Evolutionary conservation across 2,888 invertebrate species (phyloP), one percentile per base, ranked within the genome.

Genomic region (Anarsia innoxiella): DNA sequence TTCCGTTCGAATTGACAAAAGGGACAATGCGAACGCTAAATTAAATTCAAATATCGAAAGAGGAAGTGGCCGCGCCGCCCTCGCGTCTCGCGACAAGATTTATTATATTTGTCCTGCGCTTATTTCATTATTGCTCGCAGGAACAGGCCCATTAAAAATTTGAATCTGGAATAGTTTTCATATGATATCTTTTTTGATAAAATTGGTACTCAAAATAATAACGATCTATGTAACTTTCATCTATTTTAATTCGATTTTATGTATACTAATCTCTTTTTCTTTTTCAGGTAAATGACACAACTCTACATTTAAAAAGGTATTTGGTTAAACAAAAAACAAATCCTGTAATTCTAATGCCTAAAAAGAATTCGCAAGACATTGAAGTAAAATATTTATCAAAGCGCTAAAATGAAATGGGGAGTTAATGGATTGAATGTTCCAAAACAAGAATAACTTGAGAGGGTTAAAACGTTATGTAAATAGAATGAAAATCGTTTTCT

Each of bases 21-120:
- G 61, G 63, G 70, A 75, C 77, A 73, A 70, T 69, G 66, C 56
- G 62, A 72, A 69, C 59, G 78, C 71, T 78, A 79, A 84, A 83
- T 83, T 83, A 82, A 83, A 83, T 82, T 84, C 82, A 83, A 84
- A 83, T 83, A 83, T 83, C 82, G 82, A 79, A 75, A 71, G 75
- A 79, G 80, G 80, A 83, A 83, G 77, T 78, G 71, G 62, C 72
- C 67, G 61, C 61, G 67, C 68, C 77, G 69, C 75, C 74, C 78
- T 60, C 74, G 74, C 73, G 72, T 75, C 76, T 69, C 72, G 53
- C 48, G 47, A 50, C 49, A 68, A 80, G 85, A 86, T 86, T 86
- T 86, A 85, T 85, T 80, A 77, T 83, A 78, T 85, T 85, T 84
- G 82, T 82, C 75, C 75, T 79, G 68, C 73, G 82, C 75, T 84